A percentile compares a stretch with the other conserved stretches of the same genome.
Conservation (phyloP, 92 coral and sea anemone species). For the Porites divaricata region DNA sequence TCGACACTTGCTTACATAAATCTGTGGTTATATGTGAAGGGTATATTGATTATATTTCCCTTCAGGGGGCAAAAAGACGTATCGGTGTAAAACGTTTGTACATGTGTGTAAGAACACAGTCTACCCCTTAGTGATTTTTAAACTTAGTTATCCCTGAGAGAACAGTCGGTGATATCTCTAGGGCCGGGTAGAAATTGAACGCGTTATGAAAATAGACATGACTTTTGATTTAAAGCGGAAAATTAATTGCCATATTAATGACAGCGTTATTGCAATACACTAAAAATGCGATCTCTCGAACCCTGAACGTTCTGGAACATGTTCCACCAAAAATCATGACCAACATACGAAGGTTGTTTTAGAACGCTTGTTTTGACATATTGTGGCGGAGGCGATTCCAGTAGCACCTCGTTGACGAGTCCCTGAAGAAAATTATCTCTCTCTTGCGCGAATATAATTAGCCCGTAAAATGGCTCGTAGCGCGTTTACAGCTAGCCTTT, state of each 20-base stretch:
- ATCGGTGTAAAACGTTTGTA: not conserved
- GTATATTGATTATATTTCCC: not conserved
- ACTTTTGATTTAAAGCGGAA: slow-evolving; percentile 2
- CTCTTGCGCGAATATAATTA: no score
- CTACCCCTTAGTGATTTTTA: not conserved
- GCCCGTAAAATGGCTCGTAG: no score
- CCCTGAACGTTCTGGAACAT: slow-evolving; percentile 5
- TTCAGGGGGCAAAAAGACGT: slow-evolving; percentile 1
- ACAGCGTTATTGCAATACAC: not conserved
- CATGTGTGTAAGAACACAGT: not conserved
- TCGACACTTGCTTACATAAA: slow-evolving; percentile 32
- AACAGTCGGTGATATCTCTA: not conserved
- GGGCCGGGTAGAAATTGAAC: slow-evolving; percentile 5
- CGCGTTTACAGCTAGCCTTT: no score
- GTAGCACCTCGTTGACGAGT: not conserved
- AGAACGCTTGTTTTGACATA: not conserved
- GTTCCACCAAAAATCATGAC: not conserved
- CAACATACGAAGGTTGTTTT: not conserved
- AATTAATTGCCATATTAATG: slow-evolving; percentile 10
- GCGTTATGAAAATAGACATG: not conserved
- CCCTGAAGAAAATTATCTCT: no score
- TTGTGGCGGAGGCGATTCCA: not conserved
- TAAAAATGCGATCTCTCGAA: not conserved
- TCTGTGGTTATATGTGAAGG: slow-evolving; percentile 1
- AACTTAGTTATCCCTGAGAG: no score